Percentiles rank a stretch among this genome's conserved stretches.
Conservation (phyloP, 2,797 vertebrate genomes). For the Cossypha dichroa region DNA sequence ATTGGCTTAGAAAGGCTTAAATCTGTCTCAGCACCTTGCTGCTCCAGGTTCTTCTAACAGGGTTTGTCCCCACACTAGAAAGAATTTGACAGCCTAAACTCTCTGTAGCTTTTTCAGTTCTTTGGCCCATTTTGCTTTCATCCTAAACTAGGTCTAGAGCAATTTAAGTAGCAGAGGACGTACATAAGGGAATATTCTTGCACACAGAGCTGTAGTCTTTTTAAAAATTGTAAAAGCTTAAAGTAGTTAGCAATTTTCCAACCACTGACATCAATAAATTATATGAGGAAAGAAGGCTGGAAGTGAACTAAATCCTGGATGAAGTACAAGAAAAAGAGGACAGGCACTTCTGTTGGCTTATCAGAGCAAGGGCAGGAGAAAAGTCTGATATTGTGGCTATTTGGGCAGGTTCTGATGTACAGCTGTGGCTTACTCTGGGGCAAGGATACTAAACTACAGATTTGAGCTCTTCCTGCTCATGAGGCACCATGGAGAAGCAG, state of each 20-base stretch:
- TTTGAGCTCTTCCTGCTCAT: background rate
- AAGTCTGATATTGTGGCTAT: background rate
- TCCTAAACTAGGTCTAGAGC: conserved; percentile 41
- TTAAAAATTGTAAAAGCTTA: conserved; percentile 27
- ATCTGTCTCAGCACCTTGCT: background rate
- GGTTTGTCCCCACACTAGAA: background rate
- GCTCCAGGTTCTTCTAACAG: background rate
- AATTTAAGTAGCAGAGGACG: background rate
- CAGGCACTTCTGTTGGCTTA: background rate
- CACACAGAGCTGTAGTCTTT: background rate
- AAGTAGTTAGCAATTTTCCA: conserved; percentile 35
- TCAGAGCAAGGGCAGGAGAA: background rate
- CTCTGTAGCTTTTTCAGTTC: background rate
- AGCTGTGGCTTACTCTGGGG: background rate
- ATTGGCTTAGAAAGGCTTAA: background rate
- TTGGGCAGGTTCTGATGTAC: background rate
- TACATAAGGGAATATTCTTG: conserved; percentile 26
- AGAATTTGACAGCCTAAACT: background rate
- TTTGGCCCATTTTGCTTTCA: conserved; percentile 5
- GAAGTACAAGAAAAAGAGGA: background rate
- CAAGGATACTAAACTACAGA: background rate
- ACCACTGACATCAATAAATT: conserved; percentile 47
- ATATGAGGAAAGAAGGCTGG: background rate
- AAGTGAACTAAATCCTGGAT: background rate
- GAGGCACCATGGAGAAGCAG: background rate